These are phyloP conservation scores for Strigamia maritima DNA, from an alignment of 2,888 invertebrate species.

Conservation along the genomic window DNA sequence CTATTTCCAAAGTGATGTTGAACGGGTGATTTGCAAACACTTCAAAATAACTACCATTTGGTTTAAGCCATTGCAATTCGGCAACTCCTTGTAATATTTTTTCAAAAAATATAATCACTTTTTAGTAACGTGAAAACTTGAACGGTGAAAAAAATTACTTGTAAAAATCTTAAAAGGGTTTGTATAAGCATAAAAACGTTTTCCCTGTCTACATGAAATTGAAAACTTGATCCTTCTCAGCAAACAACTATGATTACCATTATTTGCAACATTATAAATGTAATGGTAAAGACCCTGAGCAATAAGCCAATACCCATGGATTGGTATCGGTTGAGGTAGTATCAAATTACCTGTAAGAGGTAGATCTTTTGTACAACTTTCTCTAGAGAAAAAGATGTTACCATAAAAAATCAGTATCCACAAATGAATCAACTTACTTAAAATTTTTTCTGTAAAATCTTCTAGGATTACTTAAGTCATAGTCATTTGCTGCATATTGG, in stretches of 20 bases:
- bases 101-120: too few relatives aligned
- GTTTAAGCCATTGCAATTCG: not conserved
- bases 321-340: not conserved
- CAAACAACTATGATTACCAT: not conserved
- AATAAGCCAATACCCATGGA: not conserved
- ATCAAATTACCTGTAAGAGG: not conserved
- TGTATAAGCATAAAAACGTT: not conserved
- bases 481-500: not conserved
- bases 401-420: not conserved
- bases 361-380: not conserved
- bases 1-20: not conserved
- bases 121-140: too few relatives aligned
- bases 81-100: not conserved
- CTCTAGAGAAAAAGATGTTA: not conserved
- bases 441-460: not conserved
- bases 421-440: not conserved
- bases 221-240: not conserved
- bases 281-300: not conserved
- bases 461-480: not conserved
- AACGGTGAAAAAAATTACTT: too few relatives aligned
- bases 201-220: too few relatives aligned
- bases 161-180: not conserved
- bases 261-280: not conserved
- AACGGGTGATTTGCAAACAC: conserved; percentile 10
- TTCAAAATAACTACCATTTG: not conserved